Conservation (phyloP, 2,113 vertebrate genomes). For the Lampris incognitus region DNA sequence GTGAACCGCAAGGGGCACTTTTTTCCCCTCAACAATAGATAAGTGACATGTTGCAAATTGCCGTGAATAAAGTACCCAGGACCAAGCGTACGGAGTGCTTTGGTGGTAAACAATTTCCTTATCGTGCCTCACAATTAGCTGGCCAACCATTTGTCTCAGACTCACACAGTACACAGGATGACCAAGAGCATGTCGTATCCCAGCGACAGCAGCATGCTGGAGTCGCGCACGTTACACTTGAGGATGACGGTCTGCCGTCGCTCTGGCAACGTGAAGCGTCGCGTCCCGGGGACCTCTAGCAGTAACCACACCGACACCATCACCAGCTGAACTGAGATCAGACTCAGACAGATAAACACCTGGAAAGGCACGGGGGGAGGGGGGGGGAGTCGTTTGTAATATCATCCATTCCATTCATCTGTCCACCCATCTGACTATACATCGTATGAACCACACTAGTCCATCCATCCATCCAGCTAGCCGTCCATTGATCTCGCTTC, state of each 20-base stretch:
- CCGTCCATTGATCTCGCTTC: not conserved
- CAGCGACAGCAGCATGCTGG: constrained; percentile 97
- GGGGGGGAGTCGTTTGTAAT: not conserved
- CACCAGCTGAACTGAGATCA: constrained; percentile 94
- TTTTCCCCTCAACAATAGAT: too few species aligned
- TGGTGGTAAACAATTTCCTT: not conserved
- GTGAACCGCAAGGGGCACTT: too few species aligned
- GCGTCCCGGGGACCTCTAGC: constrained; percentile 93
- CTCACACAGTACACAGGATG: constrained; percentile 95
- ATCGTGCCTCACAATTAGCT: not conserved
- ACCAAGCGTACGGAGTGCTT: not conserved
- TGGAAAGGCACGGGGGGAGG: constrained; percentile 24
- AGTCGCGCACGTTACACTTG: constrained; percentile 97
- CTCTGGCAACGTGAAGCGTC: constrained; percentile 92
- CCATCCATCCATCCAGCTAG: too few species aligned
- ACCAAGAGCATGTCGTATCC: constrained; percentile 96
- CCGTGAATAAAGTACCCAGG: not conserved
- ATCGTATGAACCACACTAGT: too few species aligned
- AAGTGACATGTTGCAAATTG: not conserved
- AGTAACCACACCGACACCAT: constrained; percentile 95
- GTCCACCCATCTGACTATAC: too few species aligned
- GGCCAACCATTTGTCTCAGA: not conserved
- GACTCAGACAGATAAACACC: constrained; percentile 94
- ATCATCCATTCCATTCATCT: too few species aligned
- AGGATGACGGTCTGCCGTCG: constrained; percentile 96